Evolutionary conservation across 2,113 vertebrate genomes (phyloP), one percentile per base, ranked within the genome.

Genomic region (Acrocephalus kingi): DNA sequence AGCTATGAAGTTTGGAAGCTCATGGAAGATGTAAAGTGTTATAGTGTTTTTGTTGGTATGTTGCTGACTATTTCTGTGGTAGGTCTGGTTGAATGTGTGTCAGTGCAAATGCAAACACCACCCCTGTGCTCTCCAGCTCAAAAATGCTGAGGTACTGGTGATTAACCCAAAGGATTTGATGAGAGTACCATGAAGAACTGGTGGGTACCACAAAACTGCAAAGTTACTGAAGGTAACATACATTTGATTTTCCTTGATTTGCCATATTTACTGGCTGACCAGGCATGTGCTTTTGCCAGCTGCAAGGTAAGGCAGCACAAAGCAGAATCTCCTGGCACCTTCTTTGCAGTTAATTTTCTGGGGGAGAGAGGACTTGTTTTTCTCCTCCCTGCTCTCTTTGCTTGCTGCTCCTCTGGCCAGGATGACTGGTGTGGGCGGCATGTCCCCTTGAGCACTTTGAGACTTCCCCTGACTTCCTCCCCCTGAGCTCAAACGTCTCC

Each of bases 401-500:
- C 68, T 91, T 61, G n/a, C 76, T 84, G 41, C 43, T 94, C 20
- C 69, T 78, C 58, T 90, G 88, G 62, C 82, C 88, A 72, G 91
- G 21, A 89, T 1, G 11, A 9, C 27, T 68, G 85, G 82, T 8
- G 85, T 95, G 91, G 93, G 96, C 1, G 75, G 62, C 7, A 3
- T 0, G 43, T 95, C 77, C 86, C 96, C 84, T 69, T 55, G 68
- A 84, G 94, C 89, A 13, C 64, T 54, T 25, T 54, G 59, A 80
- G 77, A 89, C 59, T 94, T 59, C 58, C 89, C 81, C 84, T 84
- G 87, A 54, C 64, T 96, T 95, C 64, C 64, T 89, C 46, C 84
- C 89, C 52, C 3, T 7, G 76, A 95, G 93, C 84, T 80, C 59
- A 80, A 31, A 85, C 0, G 89, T 91, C 95, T 96, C 73, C 55